Evolutionary conservation across 2,113 vertebrate species (phyloP).

Genomic region (Burhinus oedicnemus): DNA sequence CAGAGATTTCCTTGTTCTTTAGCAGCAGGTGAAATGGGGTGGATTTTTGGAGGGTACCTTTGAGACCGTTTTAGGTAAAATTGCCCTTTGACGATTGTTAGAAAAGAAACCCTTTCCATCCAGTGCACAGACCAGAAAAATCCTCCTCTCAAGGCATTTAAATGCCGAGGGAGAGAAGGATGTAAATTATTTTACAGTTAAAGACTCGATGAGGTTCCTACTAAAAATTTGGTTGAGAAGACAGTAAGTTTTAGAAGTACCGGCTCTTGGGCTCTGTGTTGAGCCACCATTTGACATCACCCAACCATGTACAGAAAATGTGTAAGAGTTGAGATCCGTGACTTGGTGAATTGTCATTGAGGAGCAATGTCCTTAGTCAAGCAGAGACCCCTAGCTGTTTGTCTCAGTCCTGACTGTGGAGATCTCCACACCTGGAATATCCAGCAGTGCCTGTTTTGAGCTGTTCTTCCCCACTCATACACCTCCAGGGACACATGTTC

Average conservation of each 20-base stretch:
- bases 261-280: neutral
- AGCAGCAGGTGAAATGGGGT: neutral
- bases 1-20: neutral
- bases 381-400: neutral
- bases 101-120: neutral
- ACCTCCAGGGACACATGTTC: neutral
- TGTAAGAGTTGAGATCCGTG: neutral
- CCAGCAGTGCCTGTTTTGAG: neutral
- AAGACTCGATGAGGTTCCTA: rapidly evolving
- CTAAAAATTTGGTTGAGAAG: neutral
- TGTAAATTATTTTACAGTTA: neutral
- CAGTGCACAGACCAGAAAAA: neutral
- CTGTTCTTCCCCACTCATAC: neutral
- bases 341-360: neutral
- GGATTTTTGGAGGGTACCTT: neutral
- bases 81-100: neutral
- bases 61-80: neutral
- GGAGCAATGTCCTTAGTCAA: neutral
- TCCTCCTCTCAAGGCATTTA: neutral
- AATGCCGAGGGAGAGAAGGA: neutral
- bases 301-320: neutral
- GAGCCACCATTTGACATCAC: neutral
- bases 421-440: neutral
- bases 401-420: neutral
- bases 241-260: neutral